Percentiles rank a stretch among this genome's conserved stretches.
These are phyloP conservation scores for Daboia siamensis DNA, from an alignment of 2,113 vertebrate genomes.

Conservation along the genomic window DNA sequence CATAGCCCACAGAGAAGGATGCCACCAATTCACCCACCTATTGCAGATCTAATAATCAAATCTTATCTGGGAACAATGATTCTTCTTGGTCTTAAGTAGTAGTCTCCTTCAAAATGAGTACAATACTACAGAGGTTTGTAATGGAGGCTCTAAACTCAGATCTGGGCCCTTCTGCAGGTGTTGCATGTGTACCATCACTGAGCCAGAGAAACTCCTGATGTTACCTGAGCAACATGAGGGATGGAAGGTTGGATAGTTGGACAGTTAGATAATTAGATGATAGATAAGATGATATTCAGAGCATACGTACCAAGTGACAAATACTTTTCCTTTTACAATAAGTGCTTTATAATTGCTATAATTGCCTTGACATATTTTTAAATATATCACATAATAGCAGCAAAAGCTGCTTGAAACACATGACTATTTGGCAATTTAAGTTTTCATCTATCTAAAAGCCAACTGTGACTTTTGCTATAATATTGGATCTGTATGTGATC, in stretches of 20 bases:
- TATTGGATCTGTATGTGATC: not conserved
- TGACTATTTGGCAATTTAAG: not conserved
- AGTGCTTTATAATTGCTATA: not conserved
- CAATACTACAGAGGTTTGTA: not conserved
- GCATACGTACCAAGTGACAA: not conserved
- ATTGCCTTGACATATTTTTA: not conserved
- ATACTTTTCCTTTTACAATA: not conserved
- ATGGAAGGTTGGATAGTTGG: not conserved
- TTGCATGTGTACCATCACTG: not conserved
- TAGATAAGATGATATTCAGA: not conserved
- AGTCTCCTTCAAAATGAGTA: not conserved
- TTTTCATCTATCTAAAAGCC: not conserved
- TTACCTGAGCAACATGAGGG: not conserved
- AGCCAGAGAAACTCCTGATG: not conserved
- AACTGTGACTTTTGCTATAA: slow-evolving; percentile 8
- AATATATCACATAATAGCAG: too few relatives aligned
- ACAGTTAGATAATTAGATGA: not conserved
- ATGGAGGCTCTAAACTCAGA: not conserved
- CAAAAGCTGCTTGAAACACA: not conserved
- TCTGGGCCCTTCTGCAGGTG: not conserved
- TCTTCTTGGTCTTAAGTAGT: not conserved
- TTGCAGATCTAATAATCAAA: not conserved
- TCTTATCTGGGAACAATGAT: not conserved
- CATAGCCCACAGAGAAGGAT: not conserved
- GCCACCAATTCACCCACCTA: not conserved